Evolutionary conservation across 2,888 invertebrate genomes (phyloP), one percentile per base, ranked within the genome.

Genomic region (Ellobium chinense): DNA sequence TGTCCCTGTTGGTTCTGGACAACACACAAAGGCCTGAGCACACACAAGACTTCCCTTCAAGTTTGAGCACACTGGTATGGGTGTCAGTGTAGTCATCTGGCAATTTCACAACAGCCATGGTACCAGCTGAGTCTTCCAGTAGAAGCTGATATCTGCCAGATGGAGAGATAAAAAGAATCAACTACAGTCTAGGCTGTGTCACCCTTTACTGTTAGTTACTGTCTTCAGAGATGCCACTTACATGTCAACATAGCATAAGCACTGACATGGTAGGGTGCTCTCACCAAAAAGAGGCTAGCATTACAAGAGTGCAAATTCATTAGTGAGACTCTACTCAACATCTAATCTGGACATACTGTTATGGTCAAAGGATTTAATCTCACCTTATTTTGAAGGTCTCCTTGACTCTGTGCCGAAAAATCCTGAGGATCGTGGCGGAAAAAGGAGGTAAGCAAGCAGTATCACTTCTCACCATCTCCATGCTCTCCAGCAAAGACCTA

Each of bases 1-100:
- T 73, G 62, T 73, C 73, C 37, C 62, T 73, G 62, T 73, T 60
- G 27, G 62, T 73, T 5, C 73, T 18, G 31, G 62, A 73, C 7
- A 21, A 18, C 2, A 73, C 39, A 24, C 29, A 29, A 12, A 73
- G 39, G 9, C 21, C 1, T 7, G 60, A 73, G 14, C 58, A 62
- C 12, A 14, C 9, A 37, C 62, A 73, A 24, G 21, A 29, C 39
- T 12, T 62, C 27, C 62, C 37, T 21, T 27, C 14, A 27, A n/a
- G 14, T 4, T 37, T 34, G 24, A 18, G 27, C 5, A 60, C 12
- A 37, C n/a, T 18, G 4, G 12, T 1, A 1, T 21, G 56, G 24
- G 12, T 29, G 29, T 62, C 62, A 18, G 18, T 12, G 9, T 2
- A 62, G 1, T 73, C 73, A 7, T 73, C 73, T 14, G 24, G 34